Conservation (phyloP, 2,888 invertebrate genomes). For the Hypercompe scribonia region DNA sequence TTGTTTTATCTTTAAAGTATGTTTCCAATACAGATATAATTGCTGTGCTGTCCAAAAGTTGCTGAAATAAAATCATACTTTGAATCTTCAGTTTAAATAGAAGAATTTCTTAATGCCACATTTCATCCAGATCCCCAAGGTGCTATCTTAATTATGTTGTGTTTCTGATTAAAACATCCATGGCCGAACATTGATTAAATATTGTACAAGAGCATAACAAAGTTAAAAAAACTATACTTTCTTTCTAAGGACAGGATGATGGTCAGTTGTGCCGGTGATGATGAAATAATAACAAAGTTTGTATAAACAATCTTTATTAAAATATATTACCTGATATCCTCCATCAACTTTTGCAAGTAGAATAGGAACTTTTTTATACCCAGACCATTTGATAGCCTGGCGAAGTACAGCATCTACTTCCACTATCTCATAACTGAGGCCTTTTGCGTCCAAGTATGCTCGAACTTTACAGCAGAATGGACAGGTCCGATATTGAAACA, state of each 20-base stretch:
- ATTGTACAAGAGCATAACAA: no score
- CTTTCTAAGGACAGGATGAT: no score
- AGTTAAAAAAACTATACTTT: no score
- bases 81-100: background rate
- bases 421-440: constrained; percentile 97
- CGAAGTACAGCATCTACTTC: constrained; percentile 98
- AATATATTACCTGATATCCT: constrained; percentile 88
- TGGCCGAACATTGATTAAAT: no score
- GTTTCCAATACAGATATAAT: constrained; percentile 96
- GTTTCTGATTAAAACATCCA: no score
- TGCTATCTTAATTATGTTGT: no score
- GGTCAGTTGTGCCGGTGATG: no score
- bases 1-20: constrained; percentile 87
- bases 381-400: constrained; percentile 96
- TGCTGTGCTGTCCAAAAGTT: constrained; percentile 97
- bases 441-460: constrained; percentile 96
- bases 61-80: constrained; percentile 82
- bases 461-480: constrained; percentile 99
- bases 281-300: no score
- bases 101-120: no score
- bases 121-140: no score
- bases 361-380: constrained; percentile 98
- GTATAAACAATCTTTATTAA: background rate
- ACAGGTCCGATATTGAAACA: constrained; percentile 99
- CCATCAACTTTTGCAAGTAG: constrained; percentile 91